Percentiles rank a stretch among this genome's conserved stretches.
Evolutionary conservation across 2,888 invertebrate genomes (phyloP).

Genomic region (Dioctria linearis): DNA sequence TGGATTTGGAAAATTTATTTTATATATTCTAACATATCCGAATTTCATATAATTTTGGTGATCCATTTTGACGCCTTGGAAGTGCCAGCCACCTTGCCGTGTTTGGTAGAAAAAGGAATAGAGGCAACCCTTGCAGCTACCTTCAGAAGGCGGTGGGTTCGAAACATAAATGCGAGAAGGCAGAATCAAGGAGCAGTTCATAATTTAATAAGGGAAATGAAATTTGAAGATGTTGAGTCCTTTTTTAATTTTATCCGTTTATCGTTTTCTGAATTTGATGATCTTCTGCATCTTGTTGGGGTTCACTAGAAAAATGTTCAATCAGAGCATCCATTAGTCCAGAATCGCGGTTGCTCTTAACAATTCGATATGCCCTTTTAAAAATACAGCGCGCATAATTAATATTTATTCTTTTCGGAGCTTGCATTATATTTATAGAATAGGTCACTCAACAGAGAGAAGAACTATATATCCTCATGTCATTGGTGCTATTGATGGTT

Average conservation of each 20-base stretch:
- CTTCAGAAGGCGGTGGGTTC: neutral
- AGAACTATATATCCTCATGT: neutral
- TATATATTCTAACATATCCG: no score
- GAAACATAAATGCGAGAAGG: neutral
- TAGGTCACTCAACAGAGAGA: neutral
- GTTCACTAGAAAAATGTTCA: neutral
- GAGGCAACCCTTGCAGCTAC: no score
- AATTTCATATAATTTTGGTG: no score
- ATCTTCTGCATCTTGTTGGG: neutral
- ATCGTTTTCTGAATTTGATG: neutral
- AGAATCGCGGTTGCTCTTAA: conserved; percentile 11
- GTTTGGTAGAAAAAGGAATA: neutral
- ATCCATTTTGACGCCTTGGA: neutral
- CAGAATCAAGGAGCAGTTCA: neutral
- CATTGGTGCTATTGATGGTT: neutral
- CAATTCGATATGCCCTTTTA: neutral
- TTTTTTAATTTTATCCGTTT: conserved; percentile 24
- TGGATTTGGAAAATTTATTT: no score
- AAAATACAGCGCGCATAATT: neutral
- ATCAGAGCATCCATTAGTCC: conserved; percentile 1
- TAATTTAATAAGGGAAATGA: conserved; percentile 2
- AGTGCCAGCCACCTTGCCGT: neutral
- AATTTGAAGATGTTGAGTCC: neutral
- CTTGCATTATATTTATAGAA: neutral
- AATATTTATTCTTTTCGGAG: conserved; percentile 2